Evolutionary conservation across 2,113 vertebrate species (phyloP), one percentile per base, ranked within the genome.

Genomic region (Microcebus ravelobensis): DNA sequence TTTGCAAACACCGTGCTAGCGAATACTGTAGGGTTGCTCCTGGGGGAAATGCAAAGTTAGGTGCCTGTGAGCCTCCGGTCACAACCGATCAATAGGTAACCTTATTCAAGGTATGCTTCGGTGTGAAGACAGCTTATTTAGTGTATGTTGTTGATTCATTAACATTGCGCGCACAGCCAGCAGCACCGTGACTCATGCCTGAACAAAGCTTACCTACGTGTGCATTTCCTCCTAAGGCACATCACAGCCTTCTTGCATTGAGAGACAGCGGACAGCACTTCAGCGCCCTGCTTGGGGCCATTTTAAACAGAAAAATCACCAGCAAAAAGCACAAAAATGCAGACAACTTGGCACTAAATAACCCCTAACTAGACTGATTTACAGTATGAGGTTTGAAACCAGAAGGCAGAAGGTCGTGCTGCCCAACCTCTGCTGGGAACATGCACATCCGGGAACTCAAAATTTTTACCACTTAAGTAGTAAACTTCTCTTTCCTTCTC

Each of bases 401-500:
- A n/a, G 73, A 90, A 91, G 39, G 31, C 52, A 4, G 10, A 21
- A 18, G 1, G 0, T 52, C 29, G 1, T 25, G 31, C 29, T 36
- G 13, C 15, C 59, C 9, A 14, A 20, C 59, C 55, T 76, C 57
- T 12, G 11, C 74, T 6, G 36, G 80, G 25, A 81, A 18, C 21
- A 2, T 1, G 1, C 34, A 57, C 5, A 3, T 3, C 0, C 4
- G 20, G 10, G 83, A 13, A 10, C 67, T 90, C 42, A 21, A 23
- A 25, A 27, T 42, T 25, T 65, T 17, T 34, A 6, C 36, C 20
- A 4, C 13, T 67, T 55, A 55, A 55, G 17, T 55, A 55, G 5
- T 17, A 55, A 55, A 55, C 52, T 55, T 55, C 52, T 17, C 52
- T 55, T 55, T 55, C 52, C 17, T 55, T 55, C 52, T 52, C 52